Conservation (phyloP, 2,888 invertebrate genomes). For the Ophonus ardosiacus region DNA sequence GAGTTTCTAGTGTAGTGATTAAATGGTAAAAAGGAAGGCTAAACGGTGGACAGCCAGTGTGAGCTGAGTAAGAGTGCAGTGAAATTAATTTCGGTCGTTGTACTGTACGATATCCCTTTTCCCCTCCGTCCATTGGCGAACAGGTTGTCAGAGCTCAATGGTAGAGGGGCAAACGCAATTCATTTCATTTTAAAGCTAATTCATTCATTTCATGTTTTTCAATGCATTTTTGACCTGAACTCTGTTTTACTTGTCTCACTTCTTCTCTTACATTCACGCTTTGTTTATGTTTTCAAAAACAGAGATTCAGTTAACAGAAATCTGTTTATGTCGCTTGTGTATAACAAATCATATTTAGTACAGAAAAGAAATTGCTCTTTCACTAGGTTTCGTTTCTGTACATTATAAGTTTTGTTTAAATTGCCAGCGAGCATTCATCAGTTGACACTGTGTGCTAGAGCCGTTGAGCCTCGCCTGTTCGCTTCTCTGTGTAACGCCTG, state of each 20-base stretch:
- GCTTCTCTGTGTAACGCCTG: slow-evolving; percentile 53
- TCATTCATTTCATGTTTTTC: slow-evolving; percentile 41
- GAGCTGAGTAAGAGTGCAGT: slow-evolving; percentile 52
- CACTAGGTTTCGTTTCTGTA: slow-evolving; percentile 19
- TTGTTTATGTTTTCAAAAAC: slow-evolving; percentile 11
- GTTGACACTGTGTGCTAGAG: slow-evolving; percentile 61
- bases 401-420: slow-evolving; percentile 10
- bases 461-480: slow-evolving; percentile 62
- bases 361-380: slow-evolving; percentile 16
- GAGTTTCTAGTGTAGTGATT: slow-evolving; percentile 42
- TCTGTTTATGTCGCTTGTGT: slow-evolving; percentile 30
- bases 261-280: slow-evolving; percentile 40
- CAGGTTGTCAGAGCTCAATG: slow-evolving; percentile 60
- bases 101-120: slow-evolving; percentile 25
- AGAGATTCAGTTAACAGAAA: slow-evolving; percentile 32
- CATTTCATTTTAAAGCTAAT: slow-evolving; percentile 51
- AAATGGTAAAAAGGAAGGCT: slow-evolving; percentile 50
- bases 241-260: slow-evolving; percentile 31
- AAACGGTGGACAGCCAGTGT: slow-evolving; percentile 62
- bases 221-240: slow-evolving; percentile 27
- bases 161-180: slow-evolving; percentile 57
- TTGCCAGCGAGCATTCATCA: slow-evolving; percentile 40
- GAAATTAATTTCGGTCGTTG: slow-evolving; percentile 38
- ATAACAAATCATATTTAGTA: slow-evolving; percentile 31
- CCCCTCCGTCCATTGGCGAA: slow-evolving; percentile 61